Conservation (phyloP, 2,888 invertebrate species). For the Eremobia ochroleuca region DNA sequence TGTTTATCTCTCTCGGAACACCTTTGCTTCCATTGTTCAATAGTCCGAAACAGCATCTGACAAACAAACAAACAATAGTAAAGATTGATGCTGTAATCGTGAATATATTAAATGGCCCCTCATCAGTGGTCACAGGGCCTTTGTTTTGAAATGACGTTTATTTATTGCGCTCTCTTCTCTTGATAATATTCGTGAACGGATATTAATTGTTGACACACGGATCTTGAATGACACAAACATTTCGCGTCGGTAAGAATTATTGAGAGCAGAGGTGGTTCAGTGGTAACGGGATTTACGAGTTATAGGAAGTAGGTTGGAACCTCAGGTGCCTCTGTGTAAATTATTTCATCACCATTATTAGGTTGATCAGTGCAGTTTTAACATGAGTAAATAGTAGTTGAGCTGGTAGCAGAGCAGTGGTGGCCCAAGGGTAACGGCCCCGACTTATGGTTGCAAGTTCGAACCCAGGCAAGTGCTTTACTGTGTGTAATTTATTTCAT, state of each 20-base stretch:
- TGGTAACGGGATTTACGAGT: no score
- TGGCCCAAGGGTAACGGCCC: no score
- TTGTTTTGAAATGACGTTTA: conserved; percentile 80
- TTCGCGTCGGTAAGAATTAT: background rate
- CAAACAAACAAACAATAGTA: conserved; percentile 51
- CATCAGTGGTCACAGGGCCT: conserved; percentile 67
- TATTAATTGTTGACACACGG: conserved; percentile 74
- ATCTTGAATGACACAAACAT: background rate
- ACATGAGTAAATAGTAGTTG: background rate
- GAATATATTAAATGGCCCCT: conserved; percentile 72
- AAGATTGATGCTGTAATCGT: conserved; percentile 53
- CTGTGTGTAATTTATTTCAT: no score
- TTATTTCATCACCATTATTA: no score
- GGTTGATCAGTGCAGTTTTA: background rate
- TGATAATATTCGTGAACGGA: conserved; percentile 75
- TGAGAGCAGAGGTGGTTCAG: no score
- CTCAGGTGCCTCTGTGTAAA: no score
- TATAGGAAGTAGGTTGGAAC: no score
- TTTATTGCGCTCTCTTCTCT: conserved; percentile 71
- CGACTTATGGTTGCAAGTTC: no score
- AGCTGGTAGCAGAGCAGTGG: no score
- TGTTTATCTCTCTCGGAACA: background rate
- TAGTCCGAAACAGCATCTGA: background rate
- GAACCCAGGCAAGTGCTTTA: no score
- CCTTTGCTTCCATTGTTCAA: conserved; percentile 22